These are phyloP conservation scores for Seira sanloemensis DNA, from an alignment of 2,888 invertebrate species.

Conservation along the genomic window DNA sequence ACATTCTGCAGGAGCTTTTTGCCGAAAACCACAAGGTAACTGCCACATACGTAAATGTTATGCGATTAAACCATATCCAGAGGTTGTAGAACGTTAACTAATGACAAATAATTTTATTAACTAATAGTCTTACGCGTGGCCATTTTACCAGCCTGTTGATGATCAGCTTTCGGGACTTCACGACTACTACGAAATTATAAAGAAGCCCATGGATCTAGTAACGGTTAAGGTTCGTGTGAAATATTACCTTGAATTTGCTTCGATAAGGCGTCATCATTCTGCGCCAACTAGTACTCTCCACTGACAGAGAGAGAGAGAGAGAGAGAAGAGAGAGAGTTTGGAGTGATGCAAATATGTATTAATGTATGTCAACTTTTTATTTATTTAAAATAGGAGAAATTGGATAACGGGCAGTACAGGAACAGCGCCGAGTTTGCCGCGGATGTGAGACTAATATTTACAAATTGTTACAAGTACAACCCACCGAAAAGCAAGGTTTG, in stretches of 20 bases:
- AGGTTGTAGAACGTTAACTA: neutral
- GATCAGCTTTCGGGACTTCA: slow-evolving; percentile 94
- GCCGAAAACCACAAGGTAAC: slow-evolving; percentile 89
- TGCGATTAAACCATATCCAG: no score
- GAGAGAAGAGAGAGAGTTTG: no score
- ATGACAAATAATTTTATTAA: neutral
- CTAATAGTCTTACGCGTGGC: slow-evolving; percentile 96
- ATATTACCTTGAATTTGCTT: neutral
- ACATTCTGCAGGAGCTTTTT: slow-evolving; percentile 93
- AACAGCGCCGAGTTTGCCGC: slow-evolving; percentile 95
- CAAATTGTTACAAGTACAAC: slow-evolving; percentile 99
- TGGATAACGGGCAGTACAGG: slow-evolving; percentile 96
- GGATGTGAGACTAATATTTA: slow-evolving; percentile 97
- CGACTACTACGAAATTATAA: slow-evolving; percentile 99
- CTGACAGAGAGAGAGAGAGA: no score
- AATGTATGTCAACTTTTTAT: neutral
- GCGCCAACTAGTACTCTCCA: no score
- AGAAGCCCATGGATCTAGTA: slow-evolving; percentile 99
- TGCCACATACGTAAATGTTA: no score
- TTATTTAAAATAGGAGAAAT: slow-evolving; percentile 82
- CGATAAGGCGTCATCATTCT: no score
- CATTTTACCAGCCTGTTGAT: slow-evolving; percentile 99
- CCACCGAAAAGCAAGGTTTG: slow-evolving; percentile 99
- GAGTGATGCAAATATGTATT: no score
- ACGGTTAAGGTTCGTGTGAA: slow-evolving; percentile 86